Percentiles rank a stretch among this genome's conserved stretches.
These are phyloP conservation scores for Venusia cambrica DNA, from an alignment of 2,888 invertebrate genomes.

Conservation along the genomic window DNA sequence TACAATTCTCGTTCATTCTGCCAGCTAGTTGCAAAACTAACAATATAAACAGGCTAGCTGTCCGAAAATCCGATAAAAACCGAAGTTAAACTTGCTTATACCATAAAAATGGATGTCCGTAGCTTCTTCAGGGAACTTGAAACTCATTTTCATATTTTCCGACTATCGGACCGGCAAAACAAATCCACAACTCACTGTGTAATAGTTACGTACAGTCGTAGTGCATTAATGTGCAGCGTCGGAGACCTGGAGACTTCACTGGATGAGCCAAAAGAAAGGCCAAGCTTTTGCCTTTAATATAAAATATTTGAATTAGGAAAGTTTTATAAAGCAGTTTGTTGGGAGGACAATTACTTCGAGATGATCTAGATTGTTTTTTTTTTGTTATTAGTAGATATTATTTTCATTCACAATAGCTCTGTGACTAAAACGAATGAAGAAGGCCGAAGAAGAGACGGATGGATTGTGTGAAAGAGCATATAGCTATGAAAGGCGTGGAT, in stretches of 20 bases:
- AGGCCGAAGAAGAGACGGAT: too few species aligned
- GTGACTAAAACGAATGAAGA: too few species aligned
- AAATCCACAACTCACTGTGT: conserved; percentile 73
- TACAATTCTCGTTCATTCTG: not conserved
- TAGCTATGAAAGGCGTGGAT: too few species aligned
- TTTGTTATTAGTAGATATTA: too few species aligned
- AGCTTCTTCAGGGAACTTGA: conserved; percentile 49
- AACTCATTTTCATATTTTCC: conserved; percentile 73
- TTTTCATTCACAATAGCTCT: too few species aligned
- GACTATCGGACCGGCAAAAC: conserved; percentile 69
- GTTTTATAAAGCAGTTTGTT: too few species aligned
- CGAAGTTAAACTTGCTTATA: conserved; percentile 24
- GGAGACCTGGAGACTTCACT: conserved; percentile 24
- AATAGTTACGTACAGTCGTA: conserved; percentile 67
- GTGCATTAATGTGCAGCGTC: conserved; percentile 62
- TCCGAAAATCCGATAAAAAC: conserved; percentile 26
- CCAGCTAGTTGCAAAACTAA: conserved; percentile 17
- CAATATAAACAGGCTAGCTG: conserved; percentile 19
- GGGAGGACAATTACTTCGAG: too few species aligned
- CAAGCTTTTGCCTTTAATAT: too few species aligned
- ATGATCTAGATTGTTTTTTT: too few species aligned
- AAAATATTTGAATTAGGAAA: too few species aligned
- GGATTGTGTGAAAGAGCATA: too few species aligned
- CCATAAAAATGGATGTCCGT: conserved; percentile 46
- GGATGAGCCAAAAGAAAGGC: conserved; percentile 34